Evolutionary conservation across 2,888 invertebrate species (phyloP), one percentile per base, ranked within the genome.

Genomic region (Papilio gigon): DNA sequence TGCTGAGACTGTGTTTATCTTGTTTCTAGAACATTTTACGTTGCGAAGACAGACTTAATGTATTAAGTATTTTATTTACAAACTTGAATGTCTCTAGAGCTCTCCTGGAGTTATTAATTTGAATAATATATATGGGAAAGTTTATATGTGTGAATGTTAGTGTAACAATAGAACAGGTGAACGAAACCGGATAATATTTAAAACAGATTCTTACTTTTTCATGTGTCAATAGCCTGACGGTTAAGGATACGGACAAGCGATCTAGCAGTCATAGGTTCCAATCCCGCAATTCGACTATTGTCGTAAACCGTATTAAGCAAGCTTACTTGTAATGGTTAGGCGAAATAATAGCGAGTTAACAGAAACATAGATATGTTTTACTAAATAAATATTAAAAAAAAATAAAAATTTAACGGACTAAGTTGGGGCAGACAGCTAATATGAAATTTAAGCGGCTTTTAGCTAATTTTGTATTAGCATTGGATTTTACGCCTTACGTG

Each of bases 1-100:
- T 50, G 66, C 59, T 20, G 11, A n/a, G 60, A 27, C 12, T 58
- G 47, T 65, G 65, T 65, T 65, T 47, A 35, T 65, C 50, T 67
- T 4, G n/a, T 50, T n/a, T 59, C 65, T 60, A 60, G 60, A 67
- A 67, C 37, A 60, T 67, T 61, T 37, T 37, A 37, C 40, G 58
- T 47, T 50, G 50, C 35, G 65, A 66, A 44, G n/a, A 22, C 37
- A 30, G 56, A 40, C 27, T 60, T 60, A 50, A 67, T 67, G 50
- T 50, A 37, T 37, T 40, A 61, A 47, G 50, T 59, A 42, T 42
- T 58, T 65, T 59, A 58, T 59, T 33, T n/a, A 42, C 53, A 25
- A 30, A 5, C 11, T 33, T 25, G 53, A 17, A 30, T 33, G 14
- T 9, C 30, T 5, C n/a, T n/a, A n/a, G n/a, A n/a, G n/a, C n/a